Evolutionary conservation across 2,797 vertebrate species (phyloP).

Genomic region (Loris lydekkerianus): DNA sequence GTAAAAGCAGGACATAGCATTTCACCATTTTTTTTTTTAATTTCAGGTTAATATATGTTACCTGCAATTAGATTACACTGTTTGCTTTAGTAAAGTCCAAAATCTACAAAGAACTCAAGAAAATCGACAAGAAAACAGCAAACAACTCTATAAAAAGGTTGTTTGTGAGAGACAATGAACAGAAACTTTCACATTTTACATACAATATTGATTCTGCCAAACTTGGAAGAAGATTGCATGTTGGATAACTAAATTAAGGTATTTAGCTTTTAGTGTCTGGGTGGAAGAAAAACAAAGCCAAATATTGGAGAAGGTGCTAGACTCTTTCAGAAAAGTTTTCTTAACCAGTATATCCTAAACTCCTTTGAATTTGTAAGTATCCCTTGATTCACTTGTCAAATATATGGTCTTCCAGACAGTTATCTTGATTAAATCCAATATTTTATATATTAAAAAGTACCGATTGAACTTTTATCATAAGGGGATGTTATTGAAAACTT

Average conservation of each 20-base stretch:
- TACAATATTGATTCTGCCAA: neutral
- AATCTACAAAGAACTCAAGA: too few relatives aligned
- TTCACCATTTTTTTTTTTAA: neutral
- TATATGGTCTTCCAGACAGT: neutral
- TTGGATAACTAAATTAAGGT: neutral
- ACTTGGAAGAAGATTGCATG: neutral
- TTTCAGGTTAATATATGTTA: too few relatives aligned
- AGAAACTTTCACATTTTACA: neutral
- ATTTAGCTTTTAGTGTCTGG: neutral
- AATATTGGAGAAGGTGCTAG: neutral
- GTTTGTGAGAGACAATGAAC: too few relatives aligned
- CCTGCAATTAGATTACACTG: too few relatives aligned
- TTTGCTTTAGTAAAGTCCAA: too few relatives aligned
- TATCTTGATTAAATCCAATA: neutral
- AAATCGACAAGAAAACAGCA: too few relatives aligned
- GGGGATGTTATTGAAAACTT: neutral
- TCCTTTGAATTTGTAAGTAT: neutral
- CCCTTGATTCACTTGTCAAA: neutral
- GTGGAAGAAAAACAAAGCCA: neutral
- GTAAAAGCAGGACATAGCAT: neutral
- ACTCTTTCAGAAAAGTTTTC: neutral
- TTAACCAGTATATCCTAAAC: neutral
- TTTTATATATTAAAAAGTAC: neutral
- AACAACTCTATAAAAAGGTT: too few relatives aligned
- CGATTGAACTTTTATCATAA: slow-evolving; percentile 15